Evolutionary conservation across 2,888 invertebrate species (phyloP).

Genomic region (Eristalis intricaria): DNA sequence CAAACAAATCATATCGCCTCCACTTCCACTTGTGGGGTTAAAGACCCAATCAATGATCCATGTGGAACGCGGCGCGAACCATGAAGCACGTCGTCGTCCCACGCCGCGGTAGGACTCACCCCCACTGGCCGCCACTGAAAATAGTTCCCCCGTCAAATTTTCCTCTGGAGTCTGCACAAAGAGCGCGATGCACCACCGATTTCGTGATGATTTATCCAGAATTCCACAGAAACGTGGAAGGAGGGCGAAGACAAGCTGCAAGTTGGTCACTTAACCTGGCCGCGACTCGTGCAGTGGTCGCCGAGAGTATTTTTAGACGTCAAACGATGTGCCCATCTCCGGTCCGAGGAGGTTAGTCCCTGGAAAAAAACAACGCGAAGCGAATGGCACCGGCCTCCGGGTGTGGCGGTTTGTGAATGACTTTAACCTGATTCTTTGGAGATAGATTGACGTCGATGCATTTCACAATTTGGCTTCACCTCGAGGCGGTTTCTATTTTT

Average conservation of each 20-base stretch:
- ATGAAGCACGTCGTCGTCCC: not conserved
- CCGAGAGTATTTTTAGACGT: constrained; percentile 52
- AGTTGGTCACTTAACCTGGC: constrained; percentile 45
- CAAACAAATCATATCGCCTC: constrained; percentile 19
- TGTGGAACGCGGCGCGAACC: not conserved
- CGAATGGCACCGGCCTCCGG: constrained; percentile 27
- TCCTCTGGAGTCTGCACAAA: constrained; percentile 24
- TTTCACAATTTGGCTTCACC: constrained; percentile 23
- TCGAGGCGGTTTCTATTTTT: constrained; percentile 4
- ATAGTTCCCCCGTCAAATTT: constrained; percentile 9
- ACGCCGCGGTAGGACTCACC: constrained; percentile 35
- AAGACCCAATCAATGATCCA: constrained; percentile 35
- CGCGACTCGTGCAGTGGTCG: constrained; percentile 27
- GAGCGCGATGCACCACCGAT: not conserved
- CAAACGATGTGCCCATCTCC: constrained; percentile 11
- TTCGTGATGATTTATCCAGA: constrained; percentile 30
- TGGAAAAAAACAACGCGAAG: not conserved
- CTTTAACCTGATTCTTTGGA: constrained; percentile 54
- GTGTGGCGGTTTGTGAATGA: constrained; percentile 5
- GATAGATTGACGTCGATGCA: constrained; percentile 23
- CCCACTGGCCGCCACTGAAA: constrained; percentile 26
- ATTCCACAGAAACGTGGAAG: not conserved
- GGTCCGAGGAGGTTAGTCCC: constrained; percentile 1
- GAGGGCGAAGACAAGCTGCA: constrained; percentile 22
- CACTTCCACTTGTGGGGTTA: constrained; percentile 33